Conservation (phyloP, 2,797 vertebrate species). For the Cyclura pinguis region DNA sequence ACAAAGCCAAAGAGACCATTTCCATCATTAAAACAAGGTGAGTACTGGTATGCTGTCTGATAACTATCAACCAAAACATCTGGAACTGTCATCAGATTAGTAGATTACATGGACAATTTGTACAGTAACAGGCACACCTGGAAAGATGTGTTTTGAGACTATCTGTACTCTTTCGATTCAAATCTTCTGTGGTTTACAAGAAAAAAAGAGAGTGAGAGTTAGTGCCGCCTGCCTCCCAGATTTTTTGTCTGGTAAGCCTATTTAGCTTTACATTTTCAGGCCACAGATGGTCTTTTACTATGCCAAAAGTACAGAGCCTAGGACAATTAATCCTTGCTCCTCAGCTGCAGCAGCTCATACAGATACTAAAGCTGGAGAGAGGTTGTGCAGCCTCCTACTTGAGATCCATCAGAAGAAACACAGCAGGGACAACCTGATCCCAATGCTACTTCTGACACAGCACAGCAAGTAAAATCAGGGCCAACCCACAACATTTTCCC, state of each 20-base stretch:
- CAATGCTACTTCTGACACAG: not conserved
- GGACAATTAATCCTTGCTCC: not conserved
- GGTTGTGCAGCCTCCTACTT: not conserved
- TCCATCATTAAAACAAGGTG: not conserved
- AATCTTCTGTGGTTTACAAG: not conserved
- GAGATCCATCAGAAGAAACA: not conserved
- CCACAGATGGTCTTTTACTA: not conserved
- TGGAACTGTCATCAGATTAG: not conserved
- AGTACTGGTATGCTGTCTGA: not conserved
- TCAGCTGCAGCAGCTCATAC: not conserved
- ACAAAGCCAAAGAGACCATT: not conserved
- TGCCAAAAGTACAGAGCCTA: not conserved
- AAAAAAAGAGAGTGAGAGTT: not conserved
- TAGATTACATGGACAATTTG: not conserved
- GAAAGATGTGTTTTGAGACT: not conserved
- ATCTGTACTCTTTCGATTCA: not conserved
- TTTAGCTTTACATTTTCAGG: not conserved
- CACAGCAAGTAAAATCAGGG: not conserved
- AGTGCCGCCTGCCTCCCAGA: not conserved
- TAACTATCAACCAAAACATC: not conserved
- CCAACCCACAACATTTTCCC: not conserved
- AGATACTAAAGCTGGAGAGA: not conserved
- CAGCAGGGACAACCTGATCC: not conserved
- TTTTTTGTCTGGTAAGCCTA: not conserved
- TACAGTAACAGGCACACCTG: not conserved